phyloP scores from a whole-genome alignment of 2,113 vertebrate species.

The Archocentrus centrarchus region DNA sequence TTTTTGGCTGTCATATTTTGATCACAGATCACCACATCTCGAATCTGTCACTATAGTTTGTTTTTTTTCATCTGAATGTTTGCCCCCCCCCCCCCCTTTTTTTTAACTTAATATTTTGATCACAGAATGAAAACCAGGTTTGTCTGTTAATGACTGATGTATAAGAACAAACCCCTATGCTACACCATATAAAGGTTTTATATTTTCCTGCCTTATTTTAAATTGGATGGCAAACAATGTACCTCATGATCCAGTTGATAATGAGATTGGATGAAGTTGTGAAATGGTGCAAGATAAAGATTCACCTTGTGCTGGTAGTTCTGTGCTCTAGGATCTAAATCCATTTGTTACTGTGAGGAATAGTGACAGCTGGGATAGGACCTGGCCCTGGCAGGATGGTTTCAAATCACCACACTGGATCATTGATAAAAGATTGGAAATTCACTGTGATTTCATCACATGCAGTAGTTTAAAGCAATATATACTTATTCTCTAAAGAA shows the following conservation, averaged over 20 bases:
- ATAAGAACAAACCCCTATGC: not conserved
- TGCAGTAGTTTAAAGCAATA: conserved; percentile 9
- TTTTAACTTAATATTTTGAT: conserved; percentile 1
- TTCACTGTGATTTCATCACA: conserved; percentile 1
- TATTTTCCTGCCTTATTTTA: not conserved
- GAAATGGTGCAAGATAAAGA: too few relatives aligned
- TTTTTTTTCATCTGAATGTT: conserved; percentile 11
- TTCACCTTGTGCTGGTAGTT: too few relatives aligned
- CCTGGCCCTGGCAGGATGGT: not conserved
- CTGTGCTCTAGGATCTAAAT: not conserved
- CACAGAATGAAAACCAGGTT: not conserved
- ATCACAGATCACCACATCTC: not conserved
- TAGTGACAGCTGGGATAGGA: not conserved
- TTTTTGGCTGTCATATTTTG: conserved; percentile 4
- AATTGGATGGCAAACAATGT: not conserved
- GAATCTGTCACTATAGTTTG: not conserved
- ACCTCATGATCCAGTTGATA: not conserved
- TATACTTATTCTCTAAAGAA: not conserved
- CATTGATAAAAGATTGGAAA: not conserved
- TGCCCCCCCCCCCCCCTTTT: not conserved
- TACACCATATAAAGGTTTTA: not conserved
- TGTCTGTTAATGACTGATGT: not conserved
- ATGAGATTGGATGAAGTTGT: not conserved
- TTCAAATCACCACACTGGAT: not conserved
- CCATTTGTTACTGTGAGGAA: not conserved